A percentile compares a stretch with the other conserved stretches of the same genome.
These are phyloP conservation scores for Schizopygopsis pylzovi DNA, from an alignment of 2,797 vertebrate species.

Conservation along the genomic window DNA sequence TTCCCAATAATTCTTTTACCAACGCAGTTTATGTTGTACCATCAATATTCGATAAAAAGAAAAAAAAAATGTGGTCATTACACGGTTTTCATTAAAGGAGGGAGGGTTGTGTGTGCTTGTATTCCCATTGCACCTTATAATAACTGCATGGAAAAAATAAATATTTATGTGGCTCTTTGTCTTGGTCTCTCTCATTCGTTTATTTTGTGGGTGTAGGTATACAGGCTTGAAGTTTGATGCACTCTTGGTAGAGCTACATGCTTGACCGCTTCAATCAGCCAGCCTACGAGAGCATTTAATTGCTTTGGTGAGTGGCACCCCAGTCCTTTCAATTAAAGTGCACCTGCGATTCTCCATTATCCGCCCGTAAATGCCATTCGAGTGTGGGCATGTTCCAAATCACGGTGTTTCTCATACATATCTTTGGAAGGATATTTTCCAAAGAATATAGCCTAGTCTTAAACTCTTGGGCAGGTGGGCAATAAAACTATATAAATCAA, in stretches of 20 bases:
- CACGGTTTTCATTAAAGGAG: not conserved
- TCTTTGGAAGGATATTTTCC: conserved; percentile 29
- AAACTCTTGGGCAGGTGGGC: conserved; percentile 36
- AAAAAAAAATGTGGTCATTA: not conserved
- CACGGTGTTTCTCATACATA: conserved; percentile 44
- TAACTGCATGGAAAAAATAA: not conserved
- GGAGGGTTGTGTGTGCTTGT: not conserved
- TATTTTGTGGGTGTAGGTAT: conserved; percentile 44
- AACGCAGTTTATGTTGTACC: not conserved
- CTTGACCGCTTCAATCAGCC: conserved; percentile 73
- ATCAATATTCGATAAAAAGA: not conserved
- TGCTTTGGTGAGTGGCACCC: conserved; percentile 72
- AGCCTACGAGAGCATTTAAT: conserved; percentile 74
- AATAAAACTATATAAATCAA: conserved; percentile 47
- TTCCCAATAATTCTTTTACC: not conserved
- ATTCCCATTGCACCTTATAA: conserved; percentile 1
- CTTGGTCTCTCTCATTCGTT: not conserved
- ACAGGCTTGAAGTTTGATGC: conserved; percentile 58
- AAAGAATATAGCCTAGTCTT: conserved; percentile 3
- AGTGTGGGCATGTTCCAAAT: conserved; percentile 32
- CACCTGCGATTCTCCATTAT: conserved; percentile 68
- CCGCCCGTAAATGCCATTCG: conserved; percentile 46
- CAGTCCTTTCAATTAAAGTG: conserved; percentile 72
- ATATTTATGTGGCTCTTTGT: not conserved
- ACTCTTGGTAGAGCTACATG: conserved; percentile 55